These are phyloP conservation scores for Achatina immaculata DNA, from an alignment of 1,140 invertebrate species.

Conservation along the genomic window DNA sequence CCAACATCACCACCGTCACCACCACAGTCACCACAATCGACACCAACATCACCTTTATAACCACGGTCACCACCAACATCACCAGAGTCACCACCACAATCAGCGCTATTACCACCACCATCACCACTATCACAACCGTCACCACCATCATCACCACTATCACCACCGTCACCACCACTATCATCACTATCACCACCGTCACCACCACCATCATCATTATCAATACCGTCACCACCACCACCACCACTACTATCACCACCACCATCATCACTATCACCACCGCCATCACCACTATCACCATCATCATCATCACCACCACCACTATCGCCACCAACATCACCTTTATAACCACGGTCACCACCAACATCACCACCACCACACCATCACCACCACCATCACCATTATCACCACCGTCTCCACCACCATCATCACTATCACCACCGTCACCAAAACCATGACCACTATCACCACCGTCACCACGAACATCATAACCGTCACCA, in stretches of 20 bases:
- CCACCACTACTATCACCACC: neutral
- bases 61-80: neutral
- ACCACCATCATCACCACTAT: slow-evolving; percentile 8
- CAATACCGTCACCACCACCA: slow-evolving; percentile 6
- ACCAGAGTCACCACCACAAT: neutral
- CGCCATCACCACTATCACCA: neutral
- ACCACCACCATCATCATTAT: slow-evolving; percentile 17
- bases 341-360: neutral
- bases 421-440: too few relatives aligned
- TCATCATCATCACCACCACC: too few relatives aligned
- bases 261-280: neutral
- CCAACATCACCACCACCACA: neutral
- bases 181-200: neutral
- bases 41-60: slow-evolving; percentile 3
- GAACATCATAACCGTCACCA: neutral
- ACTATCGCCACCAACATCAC: too few relatives aligned
- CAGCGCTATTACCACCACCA: too few relatives aligned
- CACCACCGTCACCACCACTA: slow-evolving; percentile 1
- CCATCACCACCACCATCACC: neutral
- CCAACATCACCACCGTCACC: neutral
- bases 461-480: too few relatives aligned
- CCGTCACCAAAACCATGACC: too few relatives aligned
- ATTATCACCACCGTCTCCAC: neutral
- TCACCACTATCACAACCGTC: too few relatives aligned
- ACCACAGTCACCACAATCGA: neutral